Base-by-base conservation (phyloP, 2,888 invertebrate genomes). In the Agrotis ipsilon region DNA sequence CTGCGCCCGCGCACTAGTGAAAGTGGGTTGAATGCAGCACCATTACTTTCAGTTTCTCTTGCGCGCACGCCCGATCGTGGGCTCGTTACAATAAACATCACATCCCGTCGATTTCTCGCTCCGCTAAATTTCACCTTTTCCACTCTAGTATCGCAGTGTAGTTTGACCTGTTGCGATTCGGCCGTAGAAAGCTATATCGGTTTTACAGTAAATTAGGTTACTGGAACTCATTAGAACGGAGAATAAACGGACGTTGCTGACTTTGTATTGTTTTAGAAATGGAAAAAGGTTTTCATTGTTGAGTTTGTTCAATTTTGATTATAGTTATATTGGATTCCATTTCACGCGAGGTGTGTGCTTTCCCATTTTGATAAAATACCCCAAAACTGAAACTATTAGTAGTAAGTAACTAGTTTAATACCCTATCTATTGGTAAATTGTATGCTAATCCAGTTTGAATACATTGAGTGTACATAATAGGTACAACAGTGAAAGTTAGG, bases 101-200 rank as follows among this genome's bases (percentile, higher is more conserved):
- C 95, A 94, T 95, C 95, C 95, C 94, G 94, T 91, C 94, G 95
- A 96, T 96, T 96, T 96, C 96, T 95, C 95, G 95, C 94, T 93
- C 91, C 90, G 93, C 93, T 92, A 94, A 96, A 94, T 96, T 96
- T 96, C 96, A 95, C 96, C 95, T 95, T 94, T 94, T 94, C 94
- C 93, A 94, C 92, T 91, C 88, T 90, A 89, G 90, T 91, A 91
- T 92, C 90, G 88, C 89, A 86, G 88, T 88, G 90, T 90, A 90
- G 91, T 90, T 92, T 92, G 92, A 93, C 94, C 92, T 84, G 78
- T 80, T 87, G 90, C 85, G 83, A 89, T 88, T 90, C 86, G 87
- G 86, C 86, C 83, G 88, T 93, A 94, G 94, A 94, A 95, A 94
- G 94, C 90, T 88, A 85, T 86, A 87, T 88, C 84, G 83, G 82